Base-by-base conservation (phyloP, 2,797 vertebrate genomes). In the Tarsius wallacei region DNA sequence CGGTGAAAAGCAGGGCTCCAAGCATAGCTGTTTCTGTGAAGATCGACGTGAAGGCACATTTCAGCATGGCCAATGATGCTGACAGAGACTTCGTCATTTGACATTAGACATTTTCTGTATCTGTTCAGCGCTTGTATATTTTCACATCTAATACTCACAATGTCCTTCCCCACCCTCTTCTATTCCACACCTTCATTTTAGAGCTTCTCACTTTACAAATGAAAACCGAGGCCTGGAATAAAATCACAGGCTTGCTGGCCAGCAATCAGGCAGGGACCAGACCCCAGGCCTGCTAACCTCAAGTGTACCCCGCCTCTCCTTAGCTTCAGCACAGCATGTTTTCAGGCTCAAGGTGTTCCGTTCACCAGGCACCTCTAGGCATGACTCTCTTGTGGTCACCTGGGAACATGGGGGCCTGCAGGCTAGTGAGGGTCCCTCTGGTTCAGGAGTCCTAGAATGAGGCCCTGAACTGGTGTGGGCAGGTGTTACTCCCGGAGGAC, bases 201-300 rank as follows among this genome's bases (percentile, higher is more conserved):
- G 51, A 87, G 36, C 33, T 85, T 74, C 36, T 51, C 33, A 73
- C n/a, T 83, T 59, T 47, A 95, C 14, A 94, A 53, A 86, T 68
- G 73, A 86, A 94, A 86, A 42, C 10, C 26, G n/a, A 93, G 42
- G 51, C 14, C 36, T 94, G 28, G 70, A n/a, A 16, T 15, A 42
- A 86, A 31, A 36, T 31, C 33, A 77, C 0, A 68, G 64, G 57
- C 36, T 28, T 63, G 51, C 1, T 76, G 36, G 73, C 63, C 19
- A 66, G n/a, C 17, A 89, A 57, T 16, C 13, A 17, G 36, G 87
- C 28, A 13, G 26, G 36, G 22, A 47, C 24, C 9, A 21, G 85
- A 59, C 59, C 82, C 9, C 53, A 64, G 84, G 31, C 71, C 31
- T 70, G 42, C 78, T 80, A 76, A 73, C 17, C 47, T 47, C 0